These are phyloP conservation scores for Arnoldichthys spilopterus DNA, from an alignment of 2,797 vertebrate genomes.

Conservation along the genomic window DNA sequence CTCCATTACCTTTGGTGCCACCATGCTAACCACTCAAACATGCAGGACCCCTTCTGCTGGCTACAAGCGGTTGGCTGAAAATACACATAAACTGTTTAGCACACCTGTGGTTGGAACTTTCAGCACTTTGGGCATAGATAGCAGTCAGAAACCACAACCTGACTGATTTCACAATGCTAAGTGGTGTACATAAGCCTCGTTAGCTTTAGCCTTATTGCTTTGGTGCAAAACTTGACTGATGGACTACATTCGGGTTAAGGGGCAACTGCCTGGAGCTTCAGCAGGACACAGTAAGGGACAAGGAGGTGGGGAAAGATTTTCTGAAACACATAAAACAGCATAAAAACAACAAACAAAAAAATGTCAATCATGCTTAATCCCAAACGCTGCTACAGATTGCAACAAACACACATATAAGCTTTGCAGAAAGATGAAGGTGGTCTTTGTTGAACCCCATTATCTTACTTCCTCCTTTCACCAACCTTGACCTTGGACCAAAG, in stretches of 20 bases:
- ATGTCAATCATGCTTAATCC: neutral
- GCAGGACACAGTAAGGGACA: neutral
- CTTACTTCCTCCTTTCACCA: conserved; percentile 42
- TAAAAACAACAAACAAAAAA: neutral
- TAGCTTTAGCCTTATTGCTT: neutral
- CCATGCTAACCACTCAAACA: too few relatives aligned
- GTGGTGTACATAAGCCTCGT: neutral
- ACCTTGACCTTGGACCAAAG: conserved; percentile 42
- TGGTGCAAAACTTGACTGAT: neutral
- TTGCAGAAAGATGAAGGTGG: neutral
- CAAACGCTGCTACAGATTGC: too few relatives aligned
- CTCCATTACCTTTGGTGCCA: neutral
- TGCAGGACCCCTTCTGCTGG: too few relatives aligned
- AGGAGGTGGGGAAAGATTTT: neutral
- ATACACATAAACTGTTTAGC: too few relatives aligned
- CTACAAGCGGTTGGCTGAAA: too few relatives aligned
- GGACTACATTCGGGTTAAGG: neutral
- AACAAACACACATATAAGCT: neutral
- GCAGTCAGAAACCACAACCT: neutral
- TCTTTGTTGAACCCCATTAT: conserved; percentile 38
- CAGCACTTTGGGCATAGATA: too few relatives aligned
- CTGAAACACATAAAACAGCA: neutral
- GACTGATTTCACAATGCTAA: neutral
- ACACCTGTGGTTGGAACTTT: too few relatives aligned
- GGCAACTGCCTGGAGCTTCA: neutral